Percentiles rank a stretch among this genome's conserved stretches.
Conservation (phyloP, 2,113 vertebrate species). For the Callaeas wilsoni region DNA sequence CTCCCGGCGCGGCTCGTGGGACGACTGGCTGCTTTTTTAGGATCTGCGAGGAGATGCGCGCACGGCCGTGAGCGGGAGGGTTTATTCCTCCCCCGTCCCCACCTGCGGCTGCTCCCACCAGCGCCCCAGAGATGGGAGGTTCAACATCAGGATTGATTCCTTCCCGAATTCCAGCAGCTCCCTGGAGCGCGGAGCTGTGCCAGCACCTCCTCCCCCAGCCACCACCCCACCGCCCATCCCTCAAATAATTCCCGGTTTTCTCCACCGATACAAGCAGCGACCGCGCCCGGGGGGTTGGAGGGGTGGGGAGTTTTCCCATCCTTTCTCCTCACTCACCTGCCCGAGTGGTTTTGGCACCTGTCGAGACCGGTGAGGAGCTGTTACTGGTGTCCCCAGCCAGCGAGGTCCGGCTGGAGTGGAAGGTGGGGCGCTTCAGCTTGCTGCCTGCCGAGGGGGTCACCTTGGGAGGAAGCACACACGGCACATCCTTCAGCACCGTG, state of each 20-base stretch:
- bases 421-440: slow-evolving; percentile 91
- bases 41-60: slow-evolving; percentile 75
- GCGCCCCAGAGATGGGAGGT: neutral
- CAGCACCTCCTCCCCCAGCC: neutral
- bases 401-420: slow-evolving; percentile 93
- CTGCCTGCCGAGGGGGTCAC: slow-evolving; percentile 78
- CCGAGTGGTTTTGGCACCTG: slow-evolving; percentile 80
- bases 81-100: too few relatives aligned
- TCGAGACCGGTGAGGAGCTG: slow-evolving; percentile 72
- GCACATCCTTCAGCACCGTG: neutral
- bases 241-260: too few relatives aligned
- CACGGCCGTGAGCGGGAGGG: too few relatives aligned
- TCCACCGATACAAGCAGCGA: neutral
- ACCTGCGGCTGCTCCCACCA: fast-evolving
- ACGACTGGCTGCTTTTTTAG: slow-evolving; percentile 86
- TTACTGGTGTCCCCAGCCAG: slow-evolving; percentile 92
- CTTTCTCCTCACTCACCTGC: slow-evolving; percentile 73
- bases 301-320: fast-evolving
- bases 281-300: fast-evolving
- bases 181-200: fast-evolving
- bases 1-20: slow-evolving; percentile 90
- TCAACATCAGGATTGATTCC: fast-evolving
- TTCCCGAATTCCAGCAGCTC: fast-evolving
- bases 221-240: fast-evolving
- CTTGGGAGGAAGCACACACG: slow-evolving; percentile 68